Evolutionary conservation across 2,113 vertebrate species (phyloP), one percentile per base, ranked within the genome.

Genomic region (Datnioides undecimradiatus): DNA sequence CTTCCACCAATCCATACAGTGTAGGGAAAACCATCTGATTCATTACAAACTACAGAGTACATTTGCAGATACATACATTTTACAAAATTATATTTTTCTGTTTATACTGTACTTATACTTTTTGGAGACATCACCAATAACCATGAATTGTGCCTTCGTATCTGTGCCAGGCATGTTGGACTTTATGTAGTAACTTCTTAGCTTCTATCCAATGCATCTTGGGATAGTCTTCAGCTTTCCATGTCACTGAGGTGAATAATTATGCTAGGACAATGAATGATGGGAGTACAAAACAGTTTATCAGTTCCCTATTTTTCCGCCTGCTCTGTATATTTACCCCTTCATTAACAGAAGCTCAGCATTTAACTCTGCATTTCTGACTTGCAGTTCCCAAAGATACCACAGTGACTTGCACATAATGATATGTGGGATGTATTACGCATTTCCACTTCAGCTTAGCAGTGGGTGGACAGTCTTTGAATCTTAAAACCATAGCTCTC

Each of bases 391-490:
- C 75, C 48, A 57, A 45, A 74, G 57, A 82, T 45, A 67, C 67
- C 76, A 59, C 84, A 77, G 25, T 52, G 58, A 43, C 74, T 73
- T 76, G 27, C 38, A 66, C 59, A 68, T 64, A 83, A 76, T 80
- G 43, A 84, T 68, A 69, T 77, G 68, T 88, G 81, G 73, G 57
- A 57, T 80, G 72, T 49, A 52, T 79, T 60, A 36, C 19, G 12
- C 74, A 41, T 86, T 88, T 80, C 75, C 80, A 74, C 76, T 60
- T 78, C 19, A 49, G 63, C 29, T 64, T 57, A 46, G 59, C 64
- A 48, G 40, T 63, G 55, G 69, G 36, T 45, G 41, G 67, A 63
- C 48, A 13, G 59, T 52, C 34, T 81, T 73, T 74, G 49, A 81
- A 76, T 25, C 45, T 33, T 34, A 12, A 59, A 74, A 81, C 63